Percentiles rank a stretch among this genome's conserved stretches.
phyloP scores from a whole-genome alignment of 2,113 vertebrate genomes.

The Mobula birostris region DNA sequence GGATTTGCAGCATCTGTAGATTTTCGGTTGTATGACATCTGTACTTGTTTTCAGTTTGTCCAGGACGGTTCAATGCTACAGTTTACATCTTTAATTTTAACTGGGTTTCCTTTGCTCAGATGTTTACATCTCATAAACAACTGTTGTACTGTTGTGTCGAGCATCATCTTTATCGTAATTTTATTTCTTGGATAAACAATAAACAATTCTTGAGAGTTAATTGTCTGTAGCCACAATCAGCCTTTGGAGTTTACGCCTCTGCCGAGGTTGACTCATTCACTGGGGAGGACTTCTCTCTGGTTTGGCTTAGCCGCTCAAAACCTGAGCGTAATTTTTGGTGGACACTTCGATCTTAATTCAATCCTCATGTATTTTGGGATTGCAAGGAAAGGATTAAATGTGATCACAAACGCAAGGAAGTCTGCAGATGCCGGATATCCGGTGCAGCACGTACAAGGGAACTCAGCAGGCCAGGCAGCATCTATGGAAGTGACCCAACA shows the following conservation, averaged over 20 bases:
- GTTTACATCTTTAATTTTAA: neutral
- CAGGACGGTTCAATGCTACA: neutral
- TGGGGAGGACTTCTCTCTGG: neutral
- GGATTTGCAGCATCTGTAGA: too few species aligned
- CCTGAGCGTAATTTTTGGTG: neutral
- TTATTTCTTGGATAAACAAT: neutral
- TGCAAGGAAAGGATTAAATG: neutral
- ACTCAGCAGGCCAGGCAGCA: too few species aligned
- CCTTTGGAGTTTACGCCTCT: neutral
- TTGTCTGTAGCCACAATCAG: neutral
- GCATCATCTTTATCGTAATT: constrained; percentile 1
- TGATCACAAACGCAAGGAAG: neutral
- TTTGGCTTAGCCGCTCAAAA: neutral
- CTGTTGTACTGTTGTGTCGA: neutral
- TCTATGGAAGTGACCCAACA: too few species aligned
- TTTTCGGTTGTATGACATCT: too few species aligned
- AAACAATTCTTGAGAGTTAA: neutral
- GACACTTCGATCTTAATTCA: neutral
- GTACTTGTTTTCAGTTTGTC: neutral
- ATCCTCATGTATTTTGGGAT: neutral
- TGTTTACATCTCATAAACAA: constrained; percentile 3
- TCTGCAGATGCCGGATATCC: too few species aligned
- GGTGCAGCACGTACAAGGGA: too few species aligned
- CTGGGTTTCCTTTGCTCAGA: neutral
- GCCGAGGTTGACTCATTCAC: neutral